A percentile compares a stretch with the other conserved stretches of the same genome.
These are phyloP conservation scores for Pao palembangensis DNA, from an alignment of 2,113 vertebrate species.

Conservation along the genomic window DNA sequence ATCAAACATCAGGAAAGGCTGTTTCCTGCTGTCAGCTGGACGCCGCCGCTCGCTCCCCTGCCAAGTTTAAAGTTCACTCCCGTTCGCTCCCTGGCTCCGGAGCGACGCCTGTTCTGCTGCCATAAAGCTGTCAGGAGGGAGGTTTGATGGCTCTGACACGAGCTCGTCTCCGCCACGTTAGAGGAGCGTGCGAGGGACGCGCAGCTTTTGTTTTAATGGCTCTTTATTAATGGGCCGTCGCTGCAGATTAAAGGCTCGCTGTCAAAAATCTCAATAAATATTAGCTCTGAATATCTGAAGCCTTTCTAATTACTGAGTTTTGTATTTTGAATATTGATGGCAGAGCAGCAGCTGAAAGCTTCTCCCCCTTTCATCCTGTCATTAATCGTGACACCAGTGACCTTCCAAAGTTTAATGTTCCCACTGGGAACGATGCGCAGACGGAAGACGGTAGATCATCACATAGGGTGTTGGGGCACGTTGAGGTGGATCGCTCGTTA, in stretches of 20 bases:
- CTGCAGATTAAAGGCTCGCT: constrained; percentile 4
- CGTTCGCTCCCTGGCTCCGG: constrained; percentile 48
- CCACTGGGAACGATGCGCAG: too few species aligned
- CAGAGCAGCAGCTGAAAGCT: background rate
- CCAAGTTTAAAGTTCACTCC: constrained; percentile 71
- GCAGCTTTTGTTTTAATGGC: background rate
- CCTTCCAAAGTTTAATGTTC: too few species aligned
- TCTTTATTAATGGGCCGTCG: constrained; percentile 12
- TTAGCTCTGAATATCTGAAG: background rate
- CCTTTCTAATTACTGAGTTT: background rate
- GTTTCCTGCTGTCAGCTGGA: constrained; percentile 56
- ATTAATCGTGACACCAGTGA: too few species aligned
- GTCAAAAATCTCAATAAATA: background rate
- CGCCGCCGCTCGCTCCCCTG: constrained; percentile 50
- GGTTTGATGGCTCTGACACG: constrained; percentile 25
- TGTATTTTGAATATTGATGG: background rate
- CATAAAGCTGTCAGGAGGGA: constrained; percentile 37
- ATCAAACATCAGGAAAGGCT: constrained; percentile 72
- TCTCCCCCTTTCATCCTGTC: too few species aligned
- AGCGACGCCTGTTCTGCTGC: constrained; percentile 26
- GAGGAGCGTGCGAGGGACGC: too few species aligned
- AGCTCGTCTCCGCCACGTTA: too few species aligned
- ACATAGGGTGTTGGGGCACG: too few species aligned
- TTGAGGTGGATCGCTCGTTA: too few species aligned
- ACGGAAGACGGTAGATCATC: too few species aligned